Evolutionary conservation across 2,797 vertebrate species (phyloP).

Genomic region (Allochrocebus solatus): DNA sequence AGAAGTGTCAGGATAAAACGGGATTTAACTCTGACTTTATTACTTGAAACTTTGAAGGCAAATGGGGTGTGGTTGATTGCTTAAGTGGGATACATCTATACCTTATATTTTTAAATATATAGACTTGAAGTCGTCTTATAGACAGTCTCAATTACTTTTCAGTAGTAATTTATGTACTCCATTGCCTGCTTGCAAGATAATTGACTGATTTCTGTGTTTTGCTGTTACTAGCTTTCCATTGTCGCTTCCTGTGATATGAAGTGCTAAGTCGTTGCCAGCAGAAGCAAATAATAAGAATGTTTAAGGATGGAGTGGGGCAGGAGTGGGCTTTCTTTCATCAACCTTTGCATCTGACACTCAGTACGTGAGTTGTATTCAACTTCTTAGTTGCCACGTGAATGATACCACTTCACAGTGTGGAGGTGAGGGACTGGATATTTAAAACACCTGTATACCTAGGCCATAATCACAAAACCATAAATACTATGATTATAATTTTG

Average conservation of each 20-base stretch:
- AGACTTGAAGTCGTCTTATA: not conserved
- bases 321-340: not conserved
- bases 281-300: not conserved
- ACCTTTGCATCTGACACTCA: not conserved
- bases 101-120: not conserved
- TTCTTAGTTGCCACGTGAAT: not conserved
- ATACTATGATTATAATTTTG: not conserved
- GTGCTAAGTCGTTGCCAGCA: not conserved
- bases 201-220: not conserved
- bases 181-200: not conserved
- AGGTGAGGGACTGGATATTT: not conserved
- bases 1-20: not conserved
- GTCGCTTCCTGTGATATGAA: not conserved
- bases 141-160: not conserved
- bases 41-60: not conserved
- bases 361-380: not conserved
- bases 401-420: not conserved
- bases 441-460: not conserved
- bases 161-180: not conserved
- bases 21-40: not conserved
- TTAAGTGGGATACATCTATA: not conserved
- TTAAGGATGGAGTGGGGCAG: not conserved
- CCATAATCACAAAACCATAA: not conserved
- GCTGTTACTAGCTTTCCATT: not conserved
- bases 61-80: not conserved